phyloP scores from a whole-genome alignment of 2,797 vertebrate species.

The Bovichtus diacanthus region DNA sequence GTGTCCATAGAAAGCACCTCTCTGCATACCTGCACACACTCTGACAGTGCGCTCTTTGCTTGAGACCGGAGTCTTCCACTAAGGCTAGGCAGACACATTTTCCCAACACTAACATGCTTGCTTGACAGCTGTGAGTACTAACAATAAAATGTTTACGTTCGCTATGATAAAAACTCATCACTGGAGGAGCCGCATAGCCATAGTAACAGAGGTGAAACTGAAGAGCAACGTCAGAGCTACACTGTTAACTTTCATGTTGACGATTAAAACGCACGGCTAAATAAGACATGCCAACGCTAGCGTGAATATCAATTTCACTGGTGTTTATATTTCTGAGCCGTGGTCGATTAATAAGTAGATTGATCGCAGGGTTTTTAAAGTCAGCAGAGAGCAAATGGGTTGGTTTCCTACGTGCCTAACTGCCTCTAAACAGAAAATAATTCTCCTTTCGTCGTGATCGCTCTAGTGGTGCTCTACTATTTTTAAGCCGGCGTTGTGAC shows the following conservation, averaged over 20 bases:
- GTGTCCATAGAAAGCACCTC: too few species aligned
- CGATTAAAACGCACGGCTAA: conserved; percentile 32
- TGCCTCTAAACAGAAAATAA: conserved; percentile 40
- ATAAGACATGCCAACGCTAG: conserved; percentile 34
- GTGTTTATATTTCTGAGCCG: conserved; percentile 60
- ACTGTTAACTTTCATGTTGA: conserved; percentile 52
- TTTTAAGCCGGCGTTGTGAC: conserved; percentile 63
- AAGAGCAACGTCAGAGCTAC: conserved; percentile 31
- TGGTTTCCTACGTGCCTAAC: conserved; percentile 67
- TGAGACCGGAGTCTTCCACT: too few species aligned
- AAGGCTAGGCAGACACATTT: too few species aligned
- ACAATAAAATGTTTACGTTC: too few species aligned
- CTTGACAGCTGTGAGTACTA: too few species aligned
- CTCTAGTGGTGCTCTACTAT: conserved; percentile 57
- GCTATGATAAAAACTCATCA: too few species aligned
- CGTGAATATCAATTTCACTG: conserved; percentile 70
- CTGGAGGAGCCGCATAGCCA: background rate
- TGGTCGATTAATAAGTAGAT: conserved; percentile 63
- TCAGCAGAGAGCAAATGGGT: conserved; percentile 62
- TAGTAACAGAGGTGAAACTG: conserved; percentile 21
- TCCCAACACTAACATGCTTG: too few species aligned
- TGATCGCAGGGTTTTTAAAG: conserved; percentile 57
- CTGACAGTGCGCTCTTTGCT: too few species aligned
- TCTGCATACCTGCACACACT: too few species aligned
- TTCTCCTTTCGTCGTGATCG: conserved; percentile 30